Percentiles rank a stretch among this genome's conserved stretches.
These are phyloP conservation scores for Esox niger DNA, from an alignment of 2,113 vertebrate species.

Conservation along the genomic window DNA sequence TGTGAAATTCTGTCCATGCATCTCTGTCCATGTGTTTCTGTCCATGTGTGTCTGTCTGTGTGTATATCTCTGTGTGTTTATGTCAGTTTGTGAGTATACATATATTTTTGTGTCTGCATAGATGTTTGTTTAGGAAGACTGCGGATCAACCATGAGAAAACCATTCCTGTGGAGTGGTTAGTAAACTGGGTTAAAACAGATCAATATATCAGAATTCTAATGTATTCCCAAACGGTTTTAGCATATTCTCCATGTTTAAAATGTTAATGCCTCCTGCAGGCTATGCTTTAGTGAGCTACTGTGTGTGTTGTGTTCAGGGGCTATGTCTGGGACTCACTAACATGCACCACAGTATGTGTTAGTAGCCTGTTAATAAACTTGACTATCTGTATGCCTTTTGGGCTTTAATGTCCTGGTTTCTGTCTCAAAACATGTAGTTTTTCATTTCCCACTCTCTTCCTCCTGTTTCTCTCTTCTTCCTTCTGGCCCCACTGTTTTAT, in stretches of 20 bases:
- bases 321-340: constrained; percentile 25
- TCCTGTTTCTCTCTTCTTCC: no score
- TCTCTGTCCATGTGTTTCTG: no score
- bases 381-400: constrained; percentile 43
- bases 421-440: neutral
- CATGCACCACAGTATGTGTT: constrained; percentile 45
- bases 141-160: constrained; percentile 36
- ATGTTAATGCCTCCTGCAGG: constrained; percentile 62
- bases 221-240: neutral
- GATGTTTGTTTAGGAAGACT: constrained; percentile 42
- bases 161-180: constrained; percentile 23
- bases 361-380: constrained; percentile 30
- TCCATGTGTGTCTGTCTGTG: no score
- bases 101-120: constrained; percentile 36
- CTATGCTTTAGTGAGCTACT: constrained; percentile 24
- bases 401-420: constrained; percentile 16
- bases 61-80: no score
- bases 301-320: constrained; percentile 1
- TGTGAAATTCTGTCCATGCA: neutral
- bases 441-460: neutral
- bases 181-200: constrained; percentile 33
- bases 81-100: neutral
- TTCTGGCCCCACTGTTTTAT: no score
- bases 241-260: constrained; percentile 43
- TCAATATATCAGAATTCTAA: neutral